Base-by-base conservation (phyloP, 2,888 invertebrate species). In the Pyrocoelia pectoralis region DNA sequence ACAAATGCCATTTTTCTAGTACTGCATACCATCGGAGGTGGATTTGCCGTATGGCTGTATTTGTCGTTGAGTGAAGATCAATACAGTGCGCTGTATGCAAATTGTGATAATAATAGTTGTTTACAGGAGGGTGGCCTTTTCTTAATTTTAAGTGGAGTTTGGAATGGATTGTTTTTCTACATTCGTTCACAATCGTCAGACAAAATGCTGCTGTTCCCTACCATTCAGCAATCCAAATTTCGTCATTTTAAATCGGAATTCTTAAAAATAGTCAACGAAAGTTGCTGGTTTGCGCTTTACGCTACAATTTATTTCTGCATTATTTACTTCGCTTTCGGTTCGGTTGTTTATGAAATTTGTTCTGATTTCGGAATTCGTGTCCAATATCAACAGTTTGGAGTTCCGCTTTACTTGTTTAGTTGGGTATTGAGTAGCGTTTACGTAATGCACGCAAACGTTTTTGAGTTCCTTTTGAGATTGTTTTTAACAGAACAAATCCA, bases 371-470 rank as follows among this genome's bases (percentile, higher is more conserved):
- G 84, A 38, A 75, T 88, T 13, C 83, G 85, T 76, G 83, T 83
- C 58, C 81, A 84, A 53, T 83, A 84, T 8, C 73, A 86, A 43
- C 83, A 85, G 70, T 83, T 87, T 28, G 84, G 83, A 68, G 72
- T 70, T 79, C 89, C 71, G 82, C 67, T 75, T 51, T 76, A 75
- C 61, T 15, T 90, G 66, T 88, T 88, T 48, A 81, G 87, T 1
- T 92, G 90, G 90, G 81, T 91, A 49, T 88, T 91, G 68, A 85
- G 88, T 5, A 85, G 88, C 33, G 83, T 91, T 61, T 91, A 91
- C 71, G 83, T 88, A 57, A 84, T 90, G 66, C 90, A 88, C 48
- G 87, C 91, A 79, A 87, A 89, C 72, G 84, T 88, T 4, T 90
- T 92, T 87, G 85, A 86, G 73, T 83, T 88, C 50, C 84, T 91